phyloP scores from a whole-genome alignment of 30 jellyfish, hydroid and myxozoan species.

The Turritopsis rubra region DNA sequence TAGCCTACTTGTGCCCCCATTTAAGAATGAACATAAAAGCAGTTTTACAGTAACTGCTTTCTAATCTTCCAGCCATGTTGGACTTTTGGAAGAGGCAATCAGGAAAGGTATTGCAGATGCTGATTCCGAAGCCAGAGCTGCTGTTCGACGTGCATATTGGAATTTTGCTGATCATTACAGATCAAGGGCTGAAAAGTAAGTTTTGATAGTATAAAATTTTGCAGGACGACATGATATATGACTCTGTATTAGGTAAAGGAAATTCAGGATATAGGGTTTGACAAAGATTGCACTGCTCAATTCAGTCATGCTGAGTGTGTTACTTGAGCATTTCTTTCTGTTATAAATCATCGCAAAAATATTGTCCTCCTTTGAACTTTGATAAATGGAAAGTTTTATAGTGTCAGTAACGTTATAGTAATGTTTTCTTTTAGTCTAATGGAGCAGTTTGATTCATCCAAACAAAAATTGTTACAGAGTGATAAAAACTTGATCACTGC shows the following conservation, averaged over 20 bases:
- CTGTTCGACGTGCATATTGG: slow-evolving; percentile 95
- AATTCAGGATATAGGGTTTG: too few relatives aligned
- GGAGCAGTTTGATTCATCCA: slow-evolving; percentile 78
- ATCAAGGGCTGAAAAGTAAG: slow-evolving; percentile 69
- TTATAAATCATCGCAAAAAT: too few relatives aligned
- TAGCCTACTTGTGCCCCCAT: too few relatives aligned
- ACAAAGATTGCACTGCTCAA: too few relatives aligned
- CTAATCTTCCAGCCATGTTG: slow-evolving; percentile 49
- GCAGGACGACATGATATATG: too few relatives aligned
- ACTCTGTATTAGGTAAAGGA: too few relatives aligned
- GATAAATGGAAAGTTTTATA: too few relatives aligned
- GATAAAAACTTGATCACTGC: slow-evolving; percentile 80
- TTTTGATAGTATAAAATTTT: not conserved
- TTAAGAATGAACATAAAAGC: not conserved
- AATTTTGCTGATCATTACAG: slow-evolving; percentile 87
- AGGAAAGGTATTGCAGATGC: slow-evolving; percentile 92
- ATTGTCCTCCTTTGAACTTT: too few relatives aligned
- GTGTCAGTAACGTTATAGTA: too few relatives aligned
- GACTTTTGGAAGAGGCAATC: slow-evolving; percentile 83
- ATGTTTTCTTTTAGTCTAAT: slow-evolving; percentile 47
- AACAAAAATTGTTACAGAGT: slow-evolving; percentile 85
- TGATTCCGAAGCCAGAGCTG: slow-evolving; percentile 97
- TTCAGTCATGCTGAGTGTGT: too few relatives aligned
- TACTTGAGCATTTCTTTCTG: too few relatives aligned
- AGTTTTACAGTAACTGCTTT: not conserved